Base-by-base conservation (phyloP, 2,888 invertebrate genomes). In the Tribolium freemani region DNA sequence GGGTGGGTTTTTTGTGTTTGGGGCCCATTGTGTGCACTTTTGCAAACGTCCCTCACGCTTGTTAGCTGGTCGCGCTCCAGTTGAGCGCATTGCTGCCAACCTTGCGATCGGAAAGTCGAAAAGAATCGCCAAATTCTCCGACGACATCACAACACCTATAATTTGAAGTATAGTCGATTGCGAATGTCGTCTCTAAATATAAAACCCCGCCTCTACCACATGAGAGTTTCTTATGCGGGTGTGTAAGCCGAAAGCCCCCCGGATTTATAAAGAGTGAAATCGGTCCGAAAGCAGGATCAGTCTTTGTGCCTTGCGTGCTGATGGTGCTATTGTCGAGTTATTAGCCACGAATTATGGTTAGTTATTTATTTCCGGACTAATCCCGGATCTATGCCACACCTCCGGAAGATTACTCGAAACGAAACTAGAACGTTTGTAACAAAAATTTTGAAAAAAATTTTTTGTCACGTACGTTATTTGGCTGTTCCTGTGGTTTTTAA, bases 111-210 rank as follows among this genome's bases (percentile, higher is more conserved):
- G 57, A 58, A 60, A 67, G 51, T 56, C 66, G 58, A 48, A 66
- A 66, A 66, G 71, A 58, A 71, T 60, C 56, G 56, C 69, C 60
- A 60, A 61, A 70, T 70, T 70, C 70, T 70, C 70, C 60, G 69
- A 51, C 69, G 69, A 60, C 69, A 69, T 8, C 38, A 26, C 53
- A 51, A 53, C 69, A 69, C 58, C 51, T 69, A 69, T 68, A 68
- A 58, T 67, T 57, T 57, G 26, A 51, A 54, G 60, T 71, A 53
- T 71, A 71, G 71, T 54, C 66, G 71, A 71, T 71, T 71, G 57
- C 71, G 67, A 57, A 6, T 5, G 26, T 20, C 54, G 21, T 10
- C 58, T 58, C 71, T 71, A 71, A 71, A 71, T 71, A 67, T 71
- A 71, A 71, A 71, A 67, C 50, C 63, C 46, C 67, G 56, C 57